Percentiles rank a stretch among this genome's conserved stretches.
These are phyloP conservation scores for Papilio elwesi DNA, from an alignment of 2,888 invertebrate genomes.

Conservation along the genomic window DNA sequence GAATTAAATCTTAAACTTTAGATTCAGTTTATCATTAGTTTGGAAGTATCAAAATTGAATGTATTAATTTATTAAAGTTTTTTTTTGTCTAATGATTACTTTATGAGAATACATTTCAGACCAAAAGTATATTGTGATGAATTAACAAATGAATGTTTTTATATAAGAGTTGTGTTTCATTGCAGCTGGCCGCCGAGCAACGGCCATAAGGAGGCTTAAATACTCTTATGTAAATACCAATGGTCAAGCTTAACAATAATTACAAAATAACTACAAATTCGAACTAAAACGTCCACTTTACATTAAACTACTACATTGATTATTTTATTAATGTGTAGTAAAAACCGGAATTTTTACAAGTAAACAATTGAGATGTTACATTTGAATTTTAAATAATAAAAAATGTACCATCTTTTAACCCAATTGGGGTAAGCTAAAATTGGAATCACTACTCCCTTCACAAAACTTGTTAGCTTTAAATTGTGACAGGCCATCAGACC, in stretches of 20 bases:
- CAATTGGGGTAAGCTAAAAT: not conserved
- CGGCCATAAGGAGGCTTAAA: constrained; percentile 2
- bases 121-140: constrained; percentile 25
- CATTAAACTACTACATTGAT: constrained; percentile 13
- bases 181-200: not conserved
- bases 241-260: constrained; percentile 19
- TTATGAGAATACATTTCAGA: constrained; percentile 29
- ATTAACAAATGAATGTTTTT: not conserved
- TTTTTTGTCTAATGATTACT: not conserved
- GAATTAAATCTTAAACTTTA: constrained; percentile 38
- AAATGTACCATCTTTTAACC: not conserved
- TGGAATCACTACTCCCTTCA: too few relatives aligned
- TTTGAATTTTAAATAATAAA: not conserved
- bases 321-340: not conserved
- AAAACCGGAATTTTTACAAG: not conserved
- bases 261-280: constrained; percentile 20
- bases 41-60: constrained; percentile 12
- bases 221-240: constrained; percentile 11
- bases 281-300: constrained; percentile 25
- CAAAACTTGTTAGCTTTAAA: not conserved
- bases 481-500: not conserved
- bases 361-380: not conserved
- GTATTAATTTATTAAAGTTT: constrained; percentile 12
- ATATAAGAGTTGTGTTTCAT: constrained; percentile 11
- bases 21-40: constrained; percentile 3